Percentiles rank a stretch among this genome's conserved stretches.
Conservation (phyloP, 2,888 invertebrate genomes). For the Synanthedon vespiformis region DNA sequence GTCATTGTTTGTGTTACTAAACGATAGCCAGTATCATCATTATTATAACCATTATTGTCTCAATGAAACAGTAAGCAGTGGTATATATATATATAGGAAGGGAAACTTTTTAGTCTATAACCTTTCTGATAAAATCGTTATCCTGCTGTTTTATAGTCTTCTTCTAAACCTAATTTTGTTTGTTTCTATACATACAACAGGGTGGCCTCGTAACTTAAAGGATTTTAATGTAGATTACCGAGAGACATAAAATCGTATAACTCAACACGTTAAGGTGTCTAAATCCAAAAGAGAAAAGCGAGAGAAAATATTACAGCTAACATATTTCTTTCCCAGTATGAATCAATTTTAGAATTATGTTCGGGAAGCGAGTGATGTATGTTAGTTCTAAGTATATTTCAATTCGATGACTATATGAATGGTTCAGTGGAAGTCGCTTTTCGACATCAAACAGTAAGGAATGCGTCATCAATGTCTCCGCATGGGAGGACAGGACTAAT, state of each 20-base stretch:
- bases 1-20: too few relatives aligned
- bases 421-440: constrained; percentile 7
- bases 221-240: constrained; percentile 38
- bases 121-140: too few relatives aligned
- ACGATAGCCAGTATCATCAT: too few relatives aligned
- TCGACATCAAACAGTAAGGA: constrained; percentile 22
- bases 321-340: background rate
- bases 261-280: background rate
- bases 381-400: background rate
- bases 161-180: too few relatives aligned
- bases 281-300: too few relatives aligned
- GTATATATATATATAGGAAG: too few relatives aligned
- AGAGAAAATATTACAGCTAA: background rate
- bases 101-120: too few relatives aligned
- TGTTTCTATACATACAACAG: constrained; percentile 1
- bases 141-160: too few relatives aligned
- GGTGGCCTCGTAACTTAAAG: constrained; percentile 28
- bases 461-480: constrained; percentile 30
- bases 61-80: too few relatives aligned
- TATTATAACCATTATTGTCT: too few relatives aligned
- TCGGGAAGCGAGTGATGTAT: background rate
- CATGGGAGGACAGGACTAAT: constrained; percentile 22
- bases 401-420: background rate
- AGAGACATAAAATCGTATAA: constrained; percentile 26
- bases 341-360: background rate